Base-by-base conservation (phyloP, 2,113 vertebrate genomes). In the Rhodinocichla rosea region DNA sequence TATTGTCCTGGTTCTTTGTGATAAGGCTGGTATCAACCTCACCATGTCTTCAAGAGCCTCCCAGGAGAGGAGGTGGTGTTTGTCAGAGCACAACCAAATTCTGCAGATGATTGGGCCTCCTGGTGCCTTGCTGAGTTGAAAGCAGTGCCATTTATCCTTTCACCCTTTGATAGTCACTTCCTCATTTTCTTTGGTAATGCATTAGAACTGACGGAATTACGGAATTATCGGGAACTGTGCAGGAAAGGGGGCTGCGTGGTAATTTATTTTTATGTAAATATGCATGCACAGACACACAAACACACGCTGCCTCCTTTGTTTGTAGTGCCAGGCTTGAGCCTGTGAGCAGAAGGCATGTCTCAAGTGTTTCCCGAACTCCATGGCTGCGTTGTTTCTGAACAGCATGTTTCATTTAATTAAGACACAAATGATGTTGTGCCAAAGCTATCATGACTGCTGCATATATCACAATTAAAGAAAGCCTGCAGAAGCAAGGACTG, bases 1-100 rank as follows among this genome's bases (percentile, higher is more conserved):
- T 47, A 9, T 79, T 89, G 53, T 82, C 59, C 69, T 90, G 79
- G 57, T 37, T 94, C 63, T 35, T 86, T 84, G 53, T 87, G 94
- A 88, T 95, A 97, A 96, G 68, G 50, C 50, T 87, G 47, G 44
- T 63, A 59, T 86, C 52, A 91, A 73, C 75, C 39, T 44, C 70
- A 44, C 49, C 26, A 30, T n/a, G 67, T 65, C 73, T 85, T 64
- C 65, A 77, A 10, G 56, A 80, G 35, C 59, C 4, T 90, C 74
- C 67, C 56, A 57, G 55, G 77, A 84, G 50, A 45, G 22, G 33
- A 44, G 37, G 27, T 33, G 37, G 18, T 37, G 71, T 37, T 13
- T 37, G 42, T 49, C 90, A 92, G 74, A 93, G 59, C 62, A 91
- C 60, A 95, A 76, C 42, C 53, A 27, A 95, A 40, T 44, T 24